Base-by-base conservation (phyloP, 2,113 vertebrate genomes). In the Ceyx margarethae region DNA sequence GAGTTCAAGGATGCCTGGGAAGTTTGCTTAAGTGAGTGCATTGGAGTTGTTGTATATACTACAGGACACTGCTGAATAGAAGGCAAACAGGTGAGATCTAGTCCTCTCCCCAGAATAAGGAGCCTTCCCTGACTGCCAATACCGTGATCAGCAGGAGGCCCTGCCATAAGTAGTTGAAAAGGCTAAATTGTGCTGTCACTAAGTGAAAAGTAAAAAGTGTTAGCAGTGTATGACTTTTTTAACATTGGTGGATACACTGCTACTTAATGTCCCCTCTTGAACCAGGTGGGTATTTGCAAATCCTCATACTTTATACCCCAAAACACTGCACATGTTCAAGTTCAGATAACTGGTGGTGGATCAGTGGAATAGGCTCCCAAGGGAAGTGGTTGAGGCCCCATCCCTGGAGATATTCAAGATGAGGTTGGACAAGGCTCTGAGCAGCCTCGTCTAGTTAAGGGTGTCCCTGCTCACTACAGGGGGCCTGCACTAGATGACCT, bases 11-110 rank as follows among this genome's bases (percentile, higher is more conserved):
- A 57, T 77, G 11, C 66, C 75, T 69, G 48, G 58, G 81, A 94
- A 81, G 53, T 76, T 87, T 85, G 43, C 45, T 81, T 83, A 87
- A 67, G 35, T 87, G 68, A 81, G 56, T 81, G 21, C 61, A 66
- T 89, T 50, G 61, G 48, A 85, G 56, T 29, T 6, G 0, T 17
- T 43, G 76, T 62, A 76, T 29, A n/a, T 62, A 81, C 45, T 65
- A 21, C 48, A 50, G 74, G 85, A 81, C 68, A 57, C 21, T 1
- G 2, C 61, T 53, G 53, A 92, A 53, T 29, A 81, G 71, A 82
- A 92, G 61, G 81, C 37, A 17, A 94, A 46, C 72, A 83, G 61
- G 57, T 1, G 3, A 87, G 61, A 66, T 23, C 67, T 83, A 65
- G 35, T 54, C 51, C n/a, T 79, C 29, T 58, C 73, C 53, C 28